These are phyloP conservation scores for Clostera curtula DNA, from an alignment of 2,888 invertebrate species.

Conservation along the genomic window DNA sequence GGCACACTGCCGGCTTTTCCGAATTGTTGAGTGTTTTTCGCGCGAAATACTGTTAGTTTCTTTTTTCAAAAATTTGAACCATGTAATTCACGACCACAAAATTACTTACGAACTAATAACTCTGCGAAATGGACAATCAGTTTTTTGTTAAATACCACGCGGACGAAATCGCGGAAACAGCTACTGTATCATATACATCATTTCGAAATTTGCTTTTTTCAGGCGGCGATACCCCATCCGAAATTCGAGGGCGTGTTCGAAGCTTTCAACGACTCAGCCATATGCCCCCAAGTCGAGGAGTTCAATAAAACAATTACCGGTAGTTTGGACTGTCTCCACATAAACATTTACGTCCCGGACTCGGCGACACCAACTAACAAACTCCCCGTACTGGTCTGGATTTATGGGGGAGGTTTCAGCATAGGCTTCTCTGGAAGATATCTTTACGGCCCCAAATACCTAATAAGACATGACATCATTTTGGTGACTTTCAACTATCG, in stretches of 20 bases:
- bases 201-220: conserved; percentile 1
- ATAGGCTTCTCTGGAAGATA: background rate
- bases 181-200: too few species aligned
- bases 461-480: conserved; percentile 20
- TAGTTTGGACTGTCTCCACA: conserved; percentile 4
- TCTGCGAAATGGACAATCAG: too few species aligned
- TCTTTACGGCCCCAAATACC: conserved; percentile 4
- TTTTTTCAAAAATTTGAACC: too few species aligned
- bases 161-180: too few species aligned
- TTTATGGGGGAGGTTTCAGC: conserved; percentile 6
- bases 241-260: conserved; percentile 4
- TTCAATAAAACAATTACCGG: conserved; percentile 2
- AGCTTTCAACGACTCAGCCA: conserved; percentile 5
- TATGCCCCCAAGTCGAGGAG: conserved; percentile 8
- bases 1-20: too few species aligned
- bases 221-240: conserved; percentile 3
- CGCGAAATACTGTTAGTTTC: too few species aligned
- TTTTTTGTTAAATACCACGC: too few species aligned
- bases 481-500: conserved; percentile 24
- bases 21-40: too few species aligned
- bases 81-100: too few species aligned
- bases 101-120: too few species aligned
- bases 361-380: background rate
- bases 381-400: conserved; percentile 6
- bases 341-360: conserved; percentile 7